A percentile compares a stretch with the other conserved stretches of the same genome.
Conservation (phyloP, 1,140 invertebrate genomes). For the Cotesia glomerata region DNA sequence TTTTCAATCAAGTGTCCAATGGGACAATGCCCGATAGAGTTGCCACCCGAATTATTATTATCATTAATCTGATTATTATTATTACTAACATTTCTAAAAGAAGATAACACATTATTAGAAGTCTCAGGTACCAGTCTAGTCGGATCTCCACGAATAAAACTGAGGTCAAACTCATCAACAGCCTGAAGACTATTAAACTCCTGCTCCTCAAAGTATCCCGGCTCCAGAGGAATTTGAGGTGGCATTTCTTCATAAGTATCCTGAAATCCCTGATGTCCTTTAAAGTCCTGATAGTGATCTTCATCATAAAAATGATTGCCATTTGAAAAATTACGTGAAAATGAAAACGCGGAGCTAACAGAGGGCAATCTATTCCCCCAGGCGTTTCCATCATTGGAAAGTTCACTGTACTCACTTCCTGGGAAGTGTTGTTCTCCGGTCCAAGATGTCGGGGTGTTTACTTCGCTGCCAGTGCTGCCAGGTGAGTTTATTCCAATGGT, state of each 20-base stretch:
- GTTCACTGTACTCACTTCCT: constrained; percentile 40
- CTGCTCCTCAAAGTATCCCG: constrained; percentile 2
- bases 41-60: constrained; percentile 37
- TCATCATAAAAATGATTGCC: constrained; percentile 12
- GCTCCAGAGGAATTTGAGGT: no score
- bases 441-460: constrained; percentile 48
- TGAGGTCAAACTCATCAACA: constrained; percentile 56
- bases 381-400: constrained; percentile 39
- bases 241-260: constrained; percentile 26
- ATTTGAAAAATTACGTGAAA: constrained; percentile 47
- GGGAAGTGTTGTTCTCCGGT: constrained; percentile 10
- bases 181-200: constrained; percentile 37
- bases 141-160: constrained; percentile 57
- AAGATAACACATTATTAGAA: constrained; percentile 29
- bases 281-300: constrained; percentile 15
- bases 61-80: no score
- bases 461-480: constrained; percentile 45
- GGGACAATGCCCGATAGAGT: constrained; percentile 43
- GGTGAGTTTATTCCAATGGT: constrained; percentile 37
- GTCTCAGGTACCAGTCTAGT: constrained; percentile 41
- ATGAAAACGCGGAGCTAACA: constrained; percentile 54
- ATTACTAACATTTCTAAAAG: constrained; percentile 40
- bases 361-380: constrained; percentile 44
- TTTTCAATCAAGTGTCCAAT: constrained; percentile 53
- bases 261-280: constrained; percentile 36